These are phyloP conservation scores for Heterocephalus glaber DNA, from an alignment of 2,113 vertebrate genomes.

Conservation along the genomic window DNA sequence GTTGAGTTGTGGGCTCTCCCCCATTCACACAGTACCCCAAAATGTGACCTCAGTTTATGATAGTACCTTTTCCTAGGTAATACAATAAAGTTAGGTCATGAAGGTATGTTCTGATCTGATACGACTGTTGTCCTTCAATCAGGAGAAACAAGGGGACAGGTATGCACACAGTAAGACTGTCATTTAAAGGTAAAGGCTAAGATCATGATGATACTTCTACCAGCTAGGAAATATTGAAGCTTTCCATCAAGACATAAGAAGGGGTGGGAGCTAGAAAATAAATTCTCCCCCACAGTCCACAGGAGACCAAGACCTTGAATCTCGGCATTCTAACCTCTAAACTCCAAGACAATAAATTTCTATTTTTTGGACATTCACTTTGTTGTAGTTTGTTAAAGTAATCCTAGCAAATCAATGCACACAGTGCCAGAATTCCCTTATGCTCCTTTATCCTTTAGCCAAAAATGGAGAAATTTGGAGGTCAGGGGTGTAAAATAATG, in stretches of 20 bases:
- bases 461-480: neutral
- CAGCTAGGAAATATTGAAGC: neutral
- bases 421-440: neutral
- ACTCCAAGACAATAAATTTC: neutral
- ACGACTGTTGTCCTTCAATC: neutral
- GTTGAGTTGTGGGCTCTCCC: neutral
- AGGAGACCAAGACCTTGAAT: neutral
- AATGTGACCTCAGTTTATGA: neutral
- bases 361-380: neutral
- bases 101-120: neutral
- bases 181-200: neutral
- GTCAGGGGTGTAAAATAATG: neutral
- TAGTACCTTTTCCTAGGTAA: neutral
- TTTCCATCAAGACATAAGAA: neutral
- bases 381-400: neutral
- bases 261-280: rapidly evolving
- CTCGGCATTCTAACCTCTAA: neutral
- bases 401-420: neutral
- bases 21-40: neutral
- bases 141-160: neutral
- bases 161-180: rapidly evolving
- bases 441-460: neutral
- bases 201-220: neutral
- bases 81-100: neutral
- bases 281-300: neutral